These are phyloP conservation scores for Chymomyza amoena DNA, from an alignment of 2,888 invertebrate genomes.

Conservation along the genomic window DNA sequence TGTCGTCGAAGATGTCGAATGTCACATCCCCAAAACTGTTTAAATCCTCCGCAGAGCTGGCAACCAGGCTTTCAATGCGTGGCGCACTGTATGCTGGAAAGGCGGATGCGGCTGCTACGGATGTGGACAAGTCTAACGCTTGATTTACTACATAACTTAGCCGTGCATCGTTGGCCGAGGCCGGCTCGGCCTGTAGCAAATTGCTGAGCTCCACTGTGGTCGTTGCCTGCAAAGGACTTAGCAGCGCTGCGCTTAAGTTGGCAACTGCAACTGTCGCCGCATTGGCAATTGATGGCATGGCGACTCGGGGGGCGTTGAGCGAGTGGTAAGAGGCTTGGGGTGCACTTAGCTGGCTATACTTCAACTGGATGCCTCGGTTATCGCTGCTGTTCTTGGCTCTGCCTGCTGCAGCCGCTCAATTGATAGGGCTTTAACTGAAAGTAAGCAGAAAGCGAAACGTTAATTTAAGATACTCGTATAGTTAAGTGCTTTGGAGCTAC, in stretches of 20 bases:
- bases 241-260: constrained; percentile 7
- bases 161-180: constrained; percentile 53
- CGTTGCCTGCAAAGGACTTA: constrained; percentile 15
- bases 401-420: constrained; percentile 28
- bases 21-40: constrained; percentile 74
- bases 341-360: not conserved
- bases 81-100: constrained; percentile 73
- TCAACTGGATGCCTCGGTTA: not conserved
- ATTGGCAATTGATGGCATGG: constrained; percentile 63
- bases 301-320: constrained; percentile 14
- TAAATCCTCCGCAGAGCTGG: constrained; percentile 76
- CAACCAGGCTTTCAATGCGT: constrained; percentile 75
- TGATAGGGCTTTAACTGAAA: constrained; percentile 15
- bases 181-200: constrained; percentile 48
- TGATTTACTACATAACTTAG: constrained; percentile 69
- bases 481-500: constrained; percentile 34
- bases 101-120: constrained; percentile 16
- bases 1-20: constrained; percentile 77
- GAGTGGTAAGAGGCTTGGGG: not conserved
- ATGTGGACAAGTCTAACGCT: constrained; percentile 26
- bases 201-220: constrained; percentile 40
- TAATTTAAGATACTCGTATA: constrained; percentile 26
- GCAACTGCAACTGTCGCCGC: constrained; percentile 43
- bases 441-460: constrained; percentile 4
- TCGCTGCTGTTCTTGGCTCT: constrained; percentile 8